A percentile compares a stretch with the other conserved stretches of the same genome.
These are phyloP conservation scores for Heliconius hortense DNA, from an alignment of 2,888 invertebrate species.

Conservation along the genomic window DNA sequence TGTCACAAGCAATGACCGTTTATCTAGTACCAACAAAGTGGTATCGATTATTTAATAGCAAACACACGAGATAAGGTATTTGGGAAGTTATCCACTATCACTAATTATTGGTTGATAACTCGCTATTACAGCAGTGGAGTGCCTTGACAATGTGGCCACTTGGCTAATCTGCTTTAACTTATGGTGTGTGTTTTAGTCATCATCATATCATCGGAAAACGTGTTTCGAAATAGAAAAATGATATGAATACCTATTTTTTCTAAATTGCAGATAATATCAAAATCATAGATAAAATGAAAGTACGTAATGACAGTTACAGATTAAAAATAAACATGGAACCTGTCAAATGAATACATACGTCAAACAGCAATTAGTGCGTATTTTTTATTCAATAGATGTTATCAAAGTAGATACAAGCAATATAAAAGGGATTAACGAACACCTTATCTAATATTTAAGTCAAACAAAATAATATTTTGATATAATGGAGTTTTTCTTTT, in stretches of 20 bases:
- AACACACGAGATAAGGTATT: slow-evolving; percentile 75
- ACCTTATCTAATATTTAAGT: slow-evolving; percentile 38
- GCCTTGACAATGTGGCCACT: slow-evolving; percentile 59
- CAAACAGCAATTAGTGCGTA: slow-evolving; percentile 42
- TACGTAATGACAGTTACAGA: neutral
- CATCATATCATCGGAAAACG: neutral
- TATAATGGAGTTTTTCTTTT: neutral
- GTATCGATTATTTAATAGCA: slow-evolving; percentile 81
- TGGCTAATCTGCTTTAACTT: slow-evolving; percentile 37
- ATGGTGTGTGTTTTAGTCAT: slow-evolving; percentile 18
- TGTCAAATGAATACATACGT: slow-evolving; percentile 32
- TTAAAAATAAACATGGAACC: slow-evolving; percentile 5
- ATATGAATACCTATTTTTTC: neutral
- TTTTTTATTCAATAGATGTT: slow-evolving; percentile 44
- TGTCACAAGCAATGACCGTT: slow-evolving; percentile 71
- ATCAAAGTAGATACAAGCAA: slow-evolving; percentile 62
- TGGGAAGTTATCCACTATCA: slow-evolving; percentile 71
- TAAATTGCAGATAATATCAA: neutral
- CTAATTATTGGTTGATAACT: slow-evolving; percentile 78
- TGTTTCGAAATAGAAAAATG: neutral
- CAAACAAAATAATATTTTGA: slow-evolving; percentile 11
- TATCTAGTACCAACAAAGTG: slow-evolving; percentile 56
- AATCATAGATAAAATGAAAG: neutral
- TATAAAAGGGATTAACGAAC: slow-evolving; percentile 65
- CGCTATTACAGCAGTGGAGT: slow-evolving; percentile 69